A percentile compares a stretch with the other conserved stretches of the same genome.
These are phyloP conservation scores for Lithobates sylvaticus DNA, from an alignment of 2,797 vertebrate species.

Conservation along the genomic window DNA sequence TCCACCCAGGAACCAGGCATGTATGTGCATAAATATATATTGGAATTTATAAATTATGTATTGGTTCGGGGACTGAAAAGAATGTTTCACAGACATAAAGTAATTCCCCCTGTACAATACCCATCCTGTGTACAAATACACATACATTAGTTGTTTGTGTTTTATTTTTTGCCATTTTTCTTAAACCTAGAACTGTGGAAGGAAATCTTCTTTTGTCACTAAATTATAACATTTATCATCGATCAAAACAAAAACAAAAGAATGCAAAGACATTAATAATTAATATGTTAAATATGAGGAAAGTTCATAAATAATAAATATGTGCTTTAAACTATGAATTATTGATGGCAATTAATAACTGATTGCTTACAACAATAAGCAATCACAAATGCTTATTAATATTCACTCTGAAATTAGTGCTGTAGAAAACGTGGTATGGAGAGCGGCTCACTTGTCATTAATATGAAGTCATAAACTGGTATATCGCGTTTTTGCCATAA, in stretches of 20 bases:
- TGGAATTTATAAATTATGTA: not conserved
- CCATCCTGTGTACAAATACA: not conserved
- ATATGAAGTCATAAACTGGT: not conserved
- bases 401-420: constrained; percentile 45
- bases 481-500: not conserved
- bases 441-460: not conserved
- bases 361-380: constrained; percentile 59
- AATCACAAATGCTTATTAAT: constrained; percentile 59
- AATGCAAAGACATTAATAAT: constrained; percentile 56
- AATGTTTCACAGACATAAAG: not conserved
- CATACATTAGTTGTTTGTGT: not conserved
- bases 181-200: not conserved
- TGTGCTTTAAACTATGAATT: constrained; percentile 55
- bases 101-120: not conserved
- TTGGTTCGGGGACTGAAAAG: not conserved
- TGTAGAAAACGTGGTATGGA: not conserved
- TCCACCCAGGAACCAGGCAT: not conserved
- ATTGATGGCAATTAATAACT: constrained; percentile 62
- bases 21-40: not conserved
- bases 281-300: constrained; percentile 52
- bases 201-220: constrained; percentile 17
- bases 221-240: constrained; percentile 48
- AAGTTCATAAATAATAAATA: constrained; percentile 53
- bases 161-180: not conserved
- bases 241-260: constrained; percentile 57